Conservation (phyloP, 2,888 invertebrate species). For the Chrysolina haemoptera region DNA sequence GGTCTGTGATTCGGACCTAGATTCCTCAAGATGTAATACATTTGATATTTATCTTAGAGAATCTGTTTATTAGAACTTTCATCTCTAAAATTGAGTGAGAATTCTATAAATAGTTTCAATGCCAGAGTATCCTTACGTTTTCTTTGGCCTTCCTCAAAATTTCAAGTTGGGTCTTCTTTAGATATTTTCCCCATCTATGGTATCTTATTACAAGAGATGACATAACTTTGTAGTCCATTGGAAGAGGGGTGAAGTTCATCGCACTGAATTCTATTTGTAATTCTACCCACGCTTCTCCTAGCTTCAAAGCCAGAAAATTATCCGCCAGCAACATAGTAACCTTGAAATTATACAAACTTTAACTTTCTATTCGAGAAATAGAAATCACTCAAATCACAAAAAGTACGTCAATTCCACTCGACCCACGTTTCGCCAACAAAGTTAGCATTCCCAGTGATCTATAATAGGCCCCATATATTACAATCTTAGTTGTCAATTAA, state of each 20-base stretch:
- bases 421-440: too few relatives aligned
- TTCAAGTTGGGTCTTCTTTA: constrained; percentile 64
- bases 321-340: constrained; percentile 68
- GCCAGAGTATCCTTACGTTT: constrained; percentile 49
- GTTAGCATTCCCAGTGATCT: too few relatives aligned
- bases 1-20: too few relatives aligned
- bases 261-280: constrained; percentile 64
- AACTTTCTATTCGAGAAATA: background rate
- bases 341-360: constrained; percentile 56
- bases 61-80: too few relatives aligned
- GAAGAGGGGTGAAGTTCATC: constrained; percentile 64
- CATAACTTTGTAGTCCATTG: constrained; percentile 66
- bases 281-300: constrained; percentile 70
- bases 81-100: too few relatives aligned
- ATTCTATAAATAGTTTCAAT: background rate
- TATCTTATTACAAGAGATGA: constrained; percentile 63
- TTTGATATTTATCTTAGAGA: too few relatives aligned
- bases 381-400: too few relatives aligned
- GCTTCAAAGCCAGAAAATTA: constrained; percentile 68
- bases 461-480: too few relatives aligned
- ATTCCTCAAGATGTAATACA: too few relatives aligned
- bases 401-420: too few relatives aligned
- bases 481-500: too few relatives aligned
- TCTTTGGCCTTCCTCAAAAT: constrained; percentile 57
- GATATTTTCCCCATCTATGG: constrained; percentile 63